Evolutionary conservation across 2,888 invertebrate genomes (phyloP), one percentile per base, ranked within the genome.

Genomic region (Teinopalpus imperialis): DNA sequence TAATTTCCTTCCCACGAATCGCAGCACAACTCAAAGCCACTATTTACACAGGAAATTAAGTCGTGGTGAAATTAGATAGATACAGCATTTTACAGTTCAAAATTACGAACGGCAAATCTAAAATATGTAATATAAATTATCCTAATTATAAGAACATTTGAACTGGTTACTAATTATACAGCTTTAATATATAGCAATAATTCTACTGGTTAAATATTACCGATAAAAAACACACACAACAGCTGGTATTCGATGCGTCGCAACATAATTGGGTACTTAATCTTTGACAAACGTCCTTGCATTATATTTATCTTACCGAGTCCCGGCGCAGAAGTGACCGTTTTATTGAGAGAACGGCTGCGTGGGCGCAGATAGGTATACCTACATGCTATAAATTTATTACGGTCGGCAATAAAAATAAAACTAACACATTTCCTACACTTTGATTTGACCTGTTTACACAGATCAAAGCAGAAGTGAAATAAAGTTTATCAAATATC

Each of bases 361-460:
- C 83, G 88, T 85, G 73, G 86, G 83, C 75, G 81, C 78, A 71
- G 51, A 60, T 61, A 59, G 54, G 52, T 60, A 60, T 74, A 74
- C 68, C 68, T 74, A 78, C 70, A 69, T 68, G 68, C 78, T 72
- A 79, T 86, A 86, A 86, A 88, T 87, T 81, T 81, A 76, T 77
- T 68, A 70, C 69, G 73, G 66, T 69, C 66, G 66, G 72, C 66
- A 75, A 83, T 87, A 88, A 88, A 87, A 88, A 81, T 76, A 79
- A 76, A 77, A 77, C 77, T 75, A 81, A 83, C 79, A 83, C 81
- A 74, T 82, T 82, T 85, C 82, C 79, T 79, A 83, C 79, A 76
- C 82, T 86, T 85, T 86, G 81, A 82, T 80, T 83, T 73, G 74
- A 78, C 73, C 78, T 76, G 82, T 85, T 82, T 81, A 80, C 75